A percentile compares a stretch with the other conserved stretches of the same genome.
These are phyloP conservation scores for Ctenomys sociabilis DNA, from an alignment of 2,113 vertebrate genomes.

Conservation along the genomic window DNA sequence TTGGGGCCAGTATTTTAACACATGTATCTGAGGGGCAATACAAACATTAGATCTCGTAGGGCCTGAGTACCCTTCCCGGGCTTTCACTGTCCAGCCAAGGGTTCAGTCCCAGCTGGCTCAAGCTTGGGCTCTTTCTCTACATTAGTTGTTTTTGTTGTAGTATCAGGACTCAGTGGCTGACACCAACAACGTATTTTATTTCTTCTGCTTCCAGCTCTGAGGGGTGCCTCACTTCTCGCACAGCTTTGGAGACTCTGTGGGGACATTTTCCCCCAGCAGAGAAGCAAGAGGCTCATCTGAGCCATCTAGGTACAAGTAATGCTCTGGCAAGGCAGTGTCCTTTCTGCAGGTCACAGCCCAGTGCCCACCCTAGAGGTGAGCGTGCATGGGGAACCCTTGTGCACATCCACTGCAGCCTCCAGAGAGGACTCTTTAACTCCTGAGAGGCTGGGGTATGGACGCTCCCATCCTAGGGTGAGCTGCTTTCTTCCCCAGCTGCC, in stretches of 20 bases:
- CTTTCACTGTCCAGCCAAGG: not conserved
- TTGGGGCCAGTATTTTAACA: not conserved
- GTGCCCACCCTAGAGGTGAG: not conserved
- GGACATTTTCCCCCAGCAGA: not conserved
- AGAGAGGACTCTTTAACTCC: not conserved
- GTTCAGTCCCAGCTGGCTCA: too few species aligned
- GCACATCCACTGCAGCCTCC: not conserved
- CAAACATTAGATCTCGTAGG: not conserved
- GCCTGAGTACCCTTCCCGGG: not conserved
- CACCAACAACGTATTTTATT: not conserved
- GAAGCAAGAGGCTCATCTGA: not conserved
- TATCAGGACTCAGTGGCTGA: not conserved
- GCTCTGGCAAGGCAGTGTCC: not conserved
- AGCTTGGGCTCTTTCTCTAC: not conserved
- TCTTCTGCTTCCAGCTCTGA: not conserved
- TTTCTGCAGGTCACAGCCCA: not conserved
- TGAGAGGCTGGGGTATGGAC: not conserved
- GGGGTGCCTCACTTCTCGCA: not conserved
- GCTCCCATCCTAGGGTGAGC: not conserved
- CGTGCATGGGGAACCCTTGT: not conserved
- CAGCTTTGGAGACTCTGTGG: not conserved
- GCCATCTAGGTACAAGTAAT: not conserved
- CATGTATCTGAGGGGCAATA: too few species aligned
- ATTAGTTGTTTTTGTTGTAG: not conserved
- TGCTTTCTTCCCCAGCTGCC: not conserved